Conservation (phyloP, 2,113 vertebrate genomes). For the Sarotherodon lohbergeri region DNA sequence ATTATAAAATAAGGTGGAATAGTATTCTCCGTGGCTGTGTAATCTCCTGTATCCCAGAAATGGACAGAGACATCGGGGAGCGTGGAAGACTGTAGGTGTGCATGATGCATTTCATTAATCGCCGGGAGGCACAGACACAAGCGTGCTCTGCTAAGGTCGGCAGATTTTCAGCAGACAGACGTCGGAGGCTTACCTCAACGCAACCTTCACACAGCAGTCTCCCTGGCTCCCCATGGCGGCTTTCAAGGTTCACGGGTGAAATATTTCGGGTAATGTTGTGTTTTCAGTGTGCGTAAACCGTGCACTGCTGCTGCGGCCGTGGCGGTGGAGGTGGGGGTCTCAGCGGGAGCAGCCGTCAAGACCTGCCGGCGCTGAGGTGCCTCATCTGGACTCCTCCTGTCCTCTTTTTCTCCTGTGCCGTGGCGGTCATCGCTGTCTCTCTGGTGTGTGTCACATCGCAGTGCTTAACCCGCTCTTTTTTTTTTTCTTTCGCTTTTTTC, state of each 20-base stretch:
- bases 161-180: slow-evolving; percentile 31
- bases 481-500: not conserved
- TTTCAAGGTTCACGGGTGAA: not conserved
- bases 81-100: not conserved
- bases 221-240: slow-evolving; percentile 68
- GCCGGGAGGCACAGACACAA: slow-evolving; percentile 33
- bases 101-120: not conserved
- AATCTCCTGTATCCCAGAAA: not conserved
- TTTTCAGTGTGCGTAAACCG: not conserved
- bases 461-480: not conserved
- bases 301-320: not conserved
- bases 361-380: slow-evolving; percentile 42
- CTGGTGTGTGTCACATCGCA: slow-evolving; percentile 16
- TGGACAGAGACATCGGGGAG: not conserved
- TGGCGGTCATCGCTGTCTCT: slow-evolving; percentile 24
- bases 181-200: slow-evolving; percentile 68
- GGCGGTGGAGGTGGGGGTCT: slow-evolving; percentile 1
- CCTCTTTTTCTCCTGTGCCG: not conserved
- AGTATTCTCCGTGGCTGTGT: not conserved
- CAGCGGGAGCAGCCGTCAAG: slow-evolving; percentile 56
- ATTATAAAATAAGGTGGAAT: slow-evolving; percentile 5
- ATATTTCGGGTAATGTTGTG: not conserved
- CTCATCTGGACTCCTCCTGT: slow-evolving; percentile 21
- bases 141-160: slow-evolving; percentile 37
- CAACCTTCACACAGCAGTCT: slow-evolving; percentile 79